Base-by-base conservation (phyloP, 2,888 invertebrate species). In the Noctuana brunneofusca region DNA sequence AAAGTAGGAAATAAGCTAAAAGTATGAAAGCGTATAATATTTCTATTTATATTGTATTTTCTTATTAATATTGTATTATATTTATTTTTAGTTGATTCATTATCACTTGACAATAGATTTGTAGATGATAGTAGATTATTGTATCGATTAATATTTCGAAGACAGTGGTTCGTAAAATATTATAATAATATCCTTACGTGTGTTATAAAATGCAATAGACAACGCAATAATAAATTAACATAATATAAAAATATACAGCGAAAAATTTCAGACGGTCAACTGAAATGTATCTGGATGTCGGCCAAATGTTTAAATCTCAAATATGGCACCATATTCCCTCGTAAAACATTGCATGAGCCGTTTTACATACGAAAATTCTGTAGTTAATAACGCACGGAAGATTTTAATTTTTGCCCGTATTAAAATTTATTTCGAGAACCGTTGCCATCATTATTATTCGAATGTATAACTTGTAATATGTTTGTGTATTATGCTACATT, bases 261-360 rank as follows among this genome's bases (percentile, higher is more conserved):
- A 35, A 62, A 48, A 62, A 62, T 41, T 38, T 62, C 22, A 9
- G 55, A 49, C 49, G 55, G 38, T 62, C 62, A 62, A 62, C 62
- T 38, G 55, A 55, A 62, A 55, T 49, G 32, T 46, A 62, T 49
- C 55, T 62, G 62, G 62, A 55, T 62, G 48, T 46, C 20, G 27
- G 55, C 62, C 62, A 62, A 60, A 43, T 50, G 50, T 43, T 63
- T 63, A 56, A 63, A 56, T 63, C 56, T 63, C 55, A 56, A 56
- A 63, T 63, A 63, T 63, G 38, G 62, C 62, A 62, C 62, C 30
- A 48, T 62, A 50, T 62, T 50, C 55, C n/a, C 62, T 56, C 62
- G 62, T 62, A 62, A 62, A 62, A 55, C 62, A 56, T 38, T 57
- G 63, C 56, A 56, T 50, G 56, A 57, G 14, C 52, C 32, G 63